Evolutionary conservation across 1,140 invertebrate species (phyloP).

Genomic region (Meloidogyne exigua): DNA sequence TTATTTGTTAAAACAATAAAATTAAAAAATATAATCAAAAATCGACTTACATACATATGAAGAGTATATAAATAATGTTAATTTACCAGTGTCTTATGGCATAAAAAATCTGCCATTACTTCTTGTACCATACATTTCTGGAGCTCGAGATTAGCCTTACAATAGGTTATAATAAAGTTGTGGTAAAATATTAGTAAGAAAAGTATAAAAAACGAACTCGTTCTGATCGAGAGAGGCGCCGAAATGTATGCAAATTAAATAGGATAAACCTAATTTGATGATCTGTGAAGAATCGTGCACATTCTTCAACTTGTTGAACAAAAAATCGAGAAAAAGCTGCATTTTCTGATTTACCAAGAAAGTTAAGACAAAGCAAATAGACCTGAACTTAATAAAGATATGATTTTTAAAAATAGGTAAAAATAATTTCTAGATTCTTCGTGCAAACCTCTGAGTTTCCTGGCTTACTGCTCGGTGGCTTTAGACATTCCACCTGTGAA

Average conservation of each 20-base stretch:
- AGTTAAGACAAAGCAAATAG: conserved; percentile 38
- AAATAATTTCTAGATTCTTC: not conserved
- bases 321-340: not conserved
- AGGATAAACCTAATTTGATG: conserved; percentile 37
- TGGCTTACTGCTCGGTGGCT: conserved; percentile 39
- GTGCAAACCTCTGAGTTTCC: conserved; percentile 43
- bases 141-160: not conserved
- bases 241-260: conserved; percentile 40
- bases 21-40: not conserved
- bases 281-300: conserved; percentile 19
- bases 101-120: conserved; percentile 5
- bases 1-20: not conserved
- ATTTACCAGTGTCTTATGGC: not conserved
- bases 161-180: not conserved
- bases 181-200: not conserved
- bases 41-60: not conserved
- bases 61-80: not conserved
- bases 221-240: conserved; percentile 24
- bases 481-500: conserved; percentile 16
- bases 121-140: conserved; percentile 26
- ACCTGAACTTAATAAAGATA: conserved; percentile 24
- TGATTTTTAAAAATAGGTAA: not conserved
- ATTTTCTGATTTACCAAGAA: not conserved
- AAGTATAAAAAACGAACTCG: conserved; percentile 15
- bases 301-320: conserved; percentile 26